Base-by-base conservation (phyloP, 2,113 vertebrate species). In the Corydoras maculifer region DNA sequence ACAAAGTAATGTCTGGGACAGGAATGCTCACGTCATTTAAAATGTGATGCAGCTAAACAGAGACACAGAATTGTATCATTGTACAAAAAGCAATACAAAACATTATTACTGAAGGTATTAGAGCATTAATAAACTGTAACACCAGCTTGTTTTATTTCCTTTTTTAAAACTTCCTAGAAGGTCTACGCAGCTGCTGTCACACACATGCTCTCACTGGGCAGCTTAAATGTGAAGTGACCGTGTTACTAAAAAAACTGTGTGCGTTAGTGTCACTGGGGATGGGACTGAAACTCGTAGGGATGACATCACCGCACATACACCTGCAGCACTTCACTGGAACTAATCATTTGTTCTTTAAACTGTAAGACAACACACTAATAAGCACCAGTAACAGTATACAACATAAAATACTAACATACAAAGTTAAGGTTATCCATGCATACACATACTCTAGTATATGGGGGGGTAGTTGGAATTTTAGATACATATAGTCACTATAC, bases 401-500 rank as follows among this genome's bases (percentile, higher is more conserved):
- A 75, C 77, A 76, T 62, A 79, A 75, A 65, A 69, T 73, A 73
- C 65, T 69, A 70, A 75, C 75, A 60, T 66, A 73, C 64, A 57
- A 65, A 68, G 68, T 72, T 73, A 57, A 62, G 58, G 68, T 60
- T 73, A 75, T 73, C 72, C 77, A 79, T 79, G 77, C 77, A 79
- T 79, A 75, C 73, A 79, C 68, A 69, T 66, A 79, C 77, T 74
- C 77, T 73, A 67, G 75, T 79, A 79, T 74, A 79, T 62, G 67
- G 77, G 74, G 75, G 54, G 50, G 73, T 62, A 29, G 66, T 73
- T 73, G 75, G 62, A 76, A 30, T 63, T 67, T 72, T 57, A n/a
- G 66, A 43, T 76, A 76, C 69, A 69, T 76, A 62, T 62, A 68
- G 71, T 79, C 67, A 76, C 77, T 76, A 79, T 70, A 76, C 49